Evolutionary conservation across 1,140 invertebrate genomes (phyloP).

Genomic region (Acromyrmex heyeri): DNA sequence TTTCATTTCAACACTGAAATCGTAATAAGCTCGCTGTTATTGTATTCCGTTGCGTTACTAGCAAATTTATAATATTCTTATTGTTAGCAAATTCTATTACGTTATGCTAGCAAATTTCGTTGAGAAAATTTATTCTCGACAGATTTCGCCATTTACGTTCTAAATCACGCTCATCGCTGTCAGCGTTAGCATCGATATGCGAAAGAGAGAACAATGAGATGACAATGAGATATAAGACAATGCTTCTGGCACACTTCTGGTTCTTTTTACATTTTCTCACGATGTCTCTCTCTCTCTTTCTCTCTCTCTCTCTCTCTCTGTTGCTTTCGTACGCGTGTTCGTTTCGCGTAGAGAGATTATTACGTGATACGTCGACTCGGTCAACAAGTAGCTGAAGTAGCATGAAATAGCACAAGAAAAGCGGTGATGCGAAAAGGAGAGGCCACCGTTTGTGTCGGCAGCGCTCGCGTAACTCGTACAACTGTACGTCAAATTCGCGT

Average conservation of each 20-base stretch:
- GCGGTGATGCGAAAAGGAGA: background rate
- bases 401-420: background rate
- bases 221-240: background rate
- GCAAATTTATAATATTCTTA: background rate
- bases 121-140: background rate
- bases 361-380: too few relatives aligned
- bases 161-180: background rate
- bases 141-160: background rate
- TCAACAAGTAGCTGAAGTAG: background rate
- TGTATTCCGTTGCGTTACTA: background rate
- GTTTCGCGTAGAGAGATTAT: background rate
- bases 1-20: too few relatives aligned
- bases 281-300: background rate
- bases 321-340: background rate
- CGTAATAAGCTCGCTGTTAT: too few relatives aligned
- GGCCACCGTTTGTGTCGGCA: background rate
- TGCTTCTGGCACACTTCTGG: background rate
- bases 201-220: background rate
- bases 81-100: background rate
- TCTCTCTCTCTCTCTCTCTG: background rate
- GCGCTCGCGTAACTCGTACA: slow-evolving; percentile 12
- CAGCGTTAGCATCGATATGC: background rate
- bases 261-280: background rate
- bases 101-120: background rate
- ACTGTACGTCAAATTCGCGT: background rate